Evolutionary conservation across 2,113 vertebrate genomes (phyloP), one percentile per base, ranked within the genome.

Genomic region (Misgurnus mizolepis): DNA sequence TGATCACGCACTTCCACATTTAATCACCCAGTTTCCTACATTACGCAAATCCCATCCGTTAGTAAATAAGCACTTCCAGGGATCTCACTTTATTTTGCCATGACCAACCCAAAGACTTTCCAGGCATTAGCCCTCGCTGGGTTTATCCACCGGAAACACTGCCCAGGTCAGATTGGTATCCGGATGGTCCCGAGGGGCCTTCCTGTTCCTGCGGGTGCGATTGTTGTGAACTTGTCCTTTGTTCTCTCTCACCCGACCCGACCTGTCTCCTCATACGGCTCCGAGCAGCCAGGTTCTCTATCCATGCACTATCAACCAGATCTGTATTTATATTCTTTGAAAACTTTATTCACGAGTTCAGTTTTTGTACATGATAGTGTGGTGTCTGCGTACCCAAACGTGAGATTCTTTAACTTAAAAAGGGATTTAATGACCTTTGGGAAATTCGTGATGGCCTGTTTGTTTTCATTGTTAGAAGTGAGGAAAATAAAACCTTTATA

Each of bases 161-260:
- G 83, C 80, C 82, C 82, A 69, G 83, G 84, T 85, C 82, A 85
- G 85, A 84, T 88, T 80, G 78, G 55, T 62, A 78, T 85, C 84
- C 78, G 40, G 17, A 58, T 34, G 78, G 76, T 81, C 83, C 76
- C 49, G 18, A 68, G 81, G 73, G 71, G 74, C 61, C 71, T 82
- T 88, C 81, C 85, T 82, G 78, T 85, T 86, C 80, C 83, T 79
- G 68, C 65, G 27, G 64, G 81, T 53, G 27, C 18, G 58, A 82
- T 85, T 88, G 85, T 88, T 82, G 73, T 70, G 73, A 84, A 49
- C 49, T 10, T 70, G 65, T 50, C 82, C 18, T 85, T 86, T 86
- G 83, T 83, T 85, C 78, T 79, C 55, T 14, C 53, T 61, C 82
- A 27, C 43, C 58, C 50, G 34, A 56, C 39, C 80, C 66, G 80